Conservation (phyloP, 2,113 vertebrate species). For the Burhinus oedicnemus region DNA sequence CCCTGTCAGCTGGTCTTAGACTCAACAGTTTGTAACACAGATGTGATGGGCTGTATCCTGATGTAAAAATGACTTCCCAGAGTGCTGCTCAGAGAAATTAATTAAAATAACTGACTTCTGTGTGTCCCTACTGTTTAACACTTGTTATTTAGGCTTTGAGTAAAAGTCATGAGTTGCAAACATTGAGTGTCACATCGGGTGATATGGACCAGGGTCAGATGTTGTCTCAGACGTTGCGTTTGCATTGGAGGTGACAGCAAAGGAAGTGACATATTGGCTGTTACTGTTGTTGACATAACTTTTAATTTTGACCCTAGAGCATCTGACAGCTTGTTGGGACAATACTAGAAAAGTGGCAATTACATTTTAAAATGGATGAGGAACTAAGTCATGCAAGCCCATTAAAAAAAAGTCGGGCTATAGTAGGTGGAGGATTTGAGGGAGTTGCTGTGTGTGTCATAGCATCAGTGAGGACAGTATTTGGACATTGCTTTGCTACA, state of each 20-base stretch:
- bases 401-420: not conserved
- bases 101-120: not conserved
- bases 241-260: not conserved
- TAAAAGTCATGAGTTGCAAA: not conserved
- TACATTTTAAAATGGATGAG: not conserved
- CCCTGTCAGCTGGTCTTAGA: not conserved
- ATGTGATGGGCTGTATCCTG: not conserved
- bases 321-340: not conserved
- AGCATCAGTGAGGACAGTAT: rapidly evolving
- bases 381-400: not conserved
- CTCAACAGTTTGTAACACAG: rapidly evolving
- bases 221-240: not conserved
- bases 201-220: rapidly evolving
- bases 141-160: not conserved
- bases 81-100: not conserved
- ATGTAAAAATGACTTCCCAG: not conserved
- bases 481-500: not conserved
- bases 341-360: not conserved
- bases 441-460: not conserved
- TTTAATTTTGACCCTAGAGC: not conserved
- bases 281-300: not conserved
- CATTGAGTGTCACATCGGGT: not conserved
- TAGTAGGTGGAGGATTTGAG: not conserved
- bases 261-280: not conserved
- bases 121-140: not conserved